Base-by-base conservation (phyloP, 2,113 vertebrate genomes). In the Talpa occidentalis region DNA sequence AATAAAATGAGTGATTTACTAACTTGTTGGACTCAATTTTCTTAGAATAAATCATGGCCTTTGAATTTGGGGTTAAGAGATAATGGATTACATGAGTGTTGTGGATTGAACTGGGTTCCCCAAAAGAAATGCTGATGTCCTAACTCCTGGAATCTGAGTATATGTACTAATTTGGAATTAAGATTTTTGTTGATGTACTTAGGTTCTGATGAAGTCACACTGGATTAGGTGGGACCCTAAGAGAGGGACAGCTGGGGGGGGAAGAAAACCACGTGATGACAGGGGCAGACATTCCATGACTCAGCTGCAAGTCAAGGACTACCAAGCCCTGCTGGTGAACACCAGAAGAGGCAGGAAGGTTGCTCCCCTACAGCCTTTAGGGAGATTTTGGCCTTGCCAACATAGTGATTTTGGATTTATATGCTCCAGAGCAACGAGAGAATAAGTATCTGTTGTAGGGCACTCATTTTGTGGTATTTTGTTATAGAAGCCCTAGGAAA, bases 21-120 rank as follows among this genome's bases (percentile, higher is more conserved):
- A 66, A 37, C 24, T 70, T 87, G 84, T 64, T 91, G 42, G 28
- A 69, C 5, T 76, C 60, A 67, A 30, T 88, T 90, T 72, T 92
- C 66, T 74, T 62, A 89, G 56, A 84, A 82, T 70, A 80, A 44
- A 62, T 77, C 30, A 87, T 26, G 6, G 28, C 3, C 17, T 16
- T 79, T 10, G 9, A 84, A 72, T 37, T 69, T 70, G 74, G 14
- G 30, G 35, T 81, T 64, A 32, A 49, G 28, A 69, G 28, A 19
- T 49, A 56, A 70, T 10, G 37, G 54, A 42, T 60, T 69, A 28
- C 10, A 56, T 6, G 76, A 80, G 16, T n/a, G 4, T 37, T 37
- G 3, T 32, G n/a, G 26, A 2, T 44, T 87, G 40, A 67, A 90
- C 4, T 22, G 3, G 2, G 1, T 16, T 15, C 24, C 30, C 12